Evolutionary conservation across 2,113 vertebrate species (phyloP).

Genomic region (Solea solea): DNA sequence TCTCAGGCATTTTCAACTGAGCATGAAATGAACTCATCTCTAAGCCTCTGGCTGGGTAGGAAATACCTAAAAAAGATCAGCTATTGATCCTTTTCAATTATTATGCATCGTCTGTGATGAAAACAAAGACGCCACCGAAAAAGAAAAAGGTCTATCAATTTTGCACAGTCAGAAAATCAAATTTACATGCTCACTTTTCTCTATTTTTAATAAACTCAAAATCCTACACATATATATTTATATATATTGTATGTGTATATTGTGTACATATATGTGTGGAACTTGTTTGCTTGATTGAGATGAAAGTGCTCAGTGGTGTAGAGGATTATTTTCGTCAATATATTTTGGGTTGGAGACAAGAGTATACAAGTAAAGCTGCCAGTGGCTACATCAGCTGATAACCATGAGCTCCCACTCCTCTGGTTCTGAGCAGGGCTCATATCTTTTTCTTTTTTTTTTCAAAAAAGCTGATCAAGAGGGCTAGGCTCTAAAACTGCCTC

Average conservation of each 20-base stretch:
- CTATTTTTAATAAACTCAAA: neutral
- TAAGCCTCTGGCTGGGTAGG: neutral
- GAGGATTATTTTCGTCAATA: neutral
- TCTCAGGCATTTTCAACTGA: conserved; percentile 29
- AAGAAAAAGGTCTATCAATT: neutral
- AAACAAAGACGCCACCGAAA: conserved; percentile 18
- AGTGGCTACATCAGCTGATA: conserved; percentile 47
- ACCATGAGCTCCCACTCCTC: conserved; percentile 11
- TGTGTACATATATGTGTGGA: neutral
- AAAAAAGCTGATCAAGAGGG: conserved; percentile 61
- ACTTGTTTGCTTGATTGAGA: neutral
- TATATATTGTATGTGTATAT: neutral
- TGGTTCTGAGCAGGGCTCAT: conserved; percentile 44
- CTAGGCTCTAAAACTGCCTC: conserved; percentile 63
- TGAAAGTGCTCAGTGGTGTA: neutral
- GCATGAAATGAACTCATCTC: conserved; percentile 26
- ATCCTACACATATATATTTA: neutral
- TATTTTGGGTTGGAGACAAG: conserved; percentile 1
- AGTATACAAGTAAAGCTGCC: conserved; percentile 12
- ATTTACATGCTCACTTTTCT: neutral
- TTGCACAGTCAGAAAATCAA: neutral
- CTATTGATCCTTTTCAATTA: conserved; percentile 22
- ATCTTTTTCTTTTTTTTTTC: conserved; percentile 18
- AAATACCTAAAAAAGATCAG: conserved; percentile 36
- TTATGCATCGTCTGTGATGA: conserved; percentile 16